These are phyloP conservation scores for Ctenopoma kingsleyae DNA, from an alignment of 2,797 vertebrate genomes.

Conservation along the genomic window DNA sequence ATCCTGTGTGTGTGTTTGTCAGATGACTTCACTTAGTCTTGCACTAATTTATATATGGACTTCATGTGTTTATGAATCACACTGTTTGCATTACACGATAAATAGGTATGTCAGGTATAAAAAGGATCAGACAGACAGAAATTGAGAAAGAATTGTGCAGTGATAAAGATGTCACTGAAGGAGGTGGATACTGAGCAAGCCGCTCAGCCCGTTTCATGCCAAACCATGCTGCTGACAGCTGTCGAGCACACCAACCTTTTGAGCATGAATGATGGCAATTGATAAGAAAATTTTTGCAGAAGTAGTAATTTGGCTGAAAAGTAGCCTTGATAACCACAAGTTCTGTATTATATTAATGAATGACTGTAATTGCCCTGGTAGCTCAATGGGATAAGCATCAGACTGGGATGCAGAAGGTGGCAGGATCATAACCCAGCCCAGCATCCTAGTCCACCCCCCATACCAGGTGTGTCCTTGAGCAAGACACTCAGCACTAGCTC, in stretches of 20 bases:
- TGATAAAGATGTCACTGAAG: background rate
- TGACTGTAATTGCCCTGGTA: no score
- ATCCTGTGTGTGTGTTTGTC: no score
- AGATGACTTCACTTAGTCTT: background rate
- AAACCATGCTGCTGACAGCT: slow-evolving; percentile 22
- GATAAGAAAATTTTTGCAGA: background rate
- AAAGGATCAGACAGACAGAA: background rate
- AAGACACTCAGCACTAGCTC: no score
- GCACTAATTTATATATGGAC: background rate
- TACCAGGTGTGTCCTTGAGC: no score
- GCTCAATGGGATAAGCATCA: no score
- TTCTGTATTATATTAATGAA: background rate
- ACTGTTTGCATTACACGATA: background rate
- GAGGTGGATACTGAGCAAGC: background rate
- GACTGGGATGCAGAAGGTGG: no score
- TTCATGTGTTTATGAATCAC: background rate
- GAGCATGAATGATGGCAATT: background rate
- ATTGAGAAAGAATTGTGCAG: background rate
- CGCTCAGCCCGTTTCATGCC: no score
- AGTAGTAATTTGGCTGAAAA: background rate
- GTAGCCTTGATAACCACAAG: background rate
- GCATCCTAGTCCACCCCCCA: no score
- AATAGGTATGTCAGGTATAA: background rate
- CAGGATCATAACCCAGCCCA: no score
- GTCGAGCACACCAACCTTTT: background rate